Evolutionary conservation across 2,797 vertebrate genomes (phyloP), one percentile per base, ranked within the genome.

Genomic region (Sitta carolinensis): DNA sequence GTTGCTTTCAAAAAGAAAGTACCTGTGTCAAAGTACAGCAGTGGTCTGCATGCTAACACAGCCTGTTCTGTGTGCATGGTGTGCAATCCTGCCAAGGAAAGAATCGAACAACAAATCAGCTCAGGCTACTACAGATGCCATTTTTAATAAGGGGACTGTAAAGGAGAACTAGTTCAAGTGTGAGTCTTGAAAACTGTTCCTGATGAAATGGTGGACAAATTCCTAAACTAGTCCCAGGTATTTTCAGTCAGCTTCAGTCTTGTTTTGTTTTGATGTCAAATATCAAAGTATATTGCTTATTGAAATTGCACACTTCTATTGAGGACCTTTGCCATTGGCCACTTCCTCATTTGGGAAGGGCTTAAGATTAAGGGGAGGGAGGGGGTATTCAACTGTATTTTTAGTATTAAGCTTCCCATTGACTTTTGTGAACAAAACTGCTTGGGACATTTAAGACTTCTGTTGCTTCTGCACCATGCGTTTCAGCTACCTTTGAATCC

Each of bases 401-500:
- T 50, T 32, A 43, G 7, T 43, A 13, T 79, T 77, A 19, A 67
- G 22, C 9, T 59, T 92, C 72, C 47, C 2, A 2, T 5, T 57
- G 54, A n/a, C 52, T 76, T 90, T 12, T 3, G 57, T 16, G 5
- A 50, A 20, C 38, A 38, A 32, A 89, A 52, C 25, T 13, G 7
- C 58, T 55, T 52, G 75, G 70, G 55, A 20, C 0, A 2, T 50
- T 59, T 5, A n/a, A 30, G 74, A 30, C 11, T 86, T 47, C 12
- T 36, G 19, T 66, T 59, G n/a, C 34, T 58, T 66, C n/a, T 32
- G 34, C 30, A 27, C 32, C 30, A 8, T 0, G 0, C 0, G 0
- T 80, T 84, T 86, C 23, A 6, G 16, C 30, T 73, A 3, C 27
- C 25, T 87, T 74, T 36, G 18, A 64, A 48, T 63, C 16, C 52